Evolutionary conservation across 2,797 vertebrate species (phyloP).

Genomic region (Chaetodon trifasciatus): DNA sequence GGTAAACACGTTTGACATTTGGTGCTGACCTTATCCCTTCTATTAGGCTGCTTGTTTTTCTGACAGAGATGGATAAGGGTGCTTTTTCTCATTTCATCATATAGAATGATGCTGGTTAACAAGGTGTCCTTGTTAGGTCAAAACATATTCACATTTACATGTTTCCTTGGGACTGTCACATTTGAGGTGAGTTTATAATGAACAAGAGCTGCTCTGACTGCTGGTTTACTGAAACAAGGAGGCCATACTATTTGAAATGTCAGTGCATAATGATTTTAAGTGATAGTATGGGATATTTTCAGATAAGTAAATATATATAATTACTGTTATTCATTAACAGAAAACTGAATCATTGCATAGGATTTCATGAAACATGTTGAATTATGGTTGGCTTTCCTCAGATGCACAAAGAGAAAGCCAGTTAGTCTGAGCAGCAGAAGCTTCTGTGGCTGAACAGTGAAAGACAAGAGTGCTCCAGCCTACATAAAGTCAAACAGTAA

Average conservation of each 20-base stretch:
- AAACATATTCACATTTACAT: conserved; percentile 62
- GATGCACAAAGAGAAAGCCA: neutral
- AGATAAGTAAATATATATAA: neutral
- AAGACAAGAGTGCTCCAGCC: conserved; percentile 6
- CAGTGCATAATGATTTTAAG: neutral
- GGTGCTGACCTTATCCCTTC: conserved; percentile 83
- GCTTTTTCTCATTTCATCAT: conserved; percentile 73
- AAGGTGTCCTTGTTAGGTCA: conserved; percentile 76
- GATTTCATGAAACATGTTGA: neutral
- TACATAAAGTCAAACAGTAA: conserved; percentile 45
- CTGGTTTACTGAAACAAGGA: conserved; percentile 8
- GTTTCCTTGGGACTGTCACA: conserved; percentile 52
- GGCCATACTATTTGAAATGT: neutral
- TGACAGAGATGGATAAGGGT: conserved; percentile 77
- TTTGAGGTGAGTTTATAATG: conserved; percentile 39
- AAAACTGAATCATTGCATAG: neutral
- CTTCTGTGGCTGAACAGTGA: neutral
- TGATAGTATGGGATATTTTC: neutral
- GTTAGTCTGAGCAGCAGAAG: neutral
- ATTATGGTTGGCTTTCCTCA: neutral
- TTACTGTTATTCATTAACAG: neutral
- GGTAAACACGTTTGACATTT: conserved; percentile 87
- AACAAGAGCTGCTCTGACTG: conserved; percentile 11
- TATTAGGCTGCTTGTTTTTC: conserved; percentile 77
- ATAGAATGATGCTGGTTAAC: conserved; percentile 76